Base-by-base conservation (phyloP, 2,113 vertebrate genomes). In the Oenanthe oenanthe region DNA sequence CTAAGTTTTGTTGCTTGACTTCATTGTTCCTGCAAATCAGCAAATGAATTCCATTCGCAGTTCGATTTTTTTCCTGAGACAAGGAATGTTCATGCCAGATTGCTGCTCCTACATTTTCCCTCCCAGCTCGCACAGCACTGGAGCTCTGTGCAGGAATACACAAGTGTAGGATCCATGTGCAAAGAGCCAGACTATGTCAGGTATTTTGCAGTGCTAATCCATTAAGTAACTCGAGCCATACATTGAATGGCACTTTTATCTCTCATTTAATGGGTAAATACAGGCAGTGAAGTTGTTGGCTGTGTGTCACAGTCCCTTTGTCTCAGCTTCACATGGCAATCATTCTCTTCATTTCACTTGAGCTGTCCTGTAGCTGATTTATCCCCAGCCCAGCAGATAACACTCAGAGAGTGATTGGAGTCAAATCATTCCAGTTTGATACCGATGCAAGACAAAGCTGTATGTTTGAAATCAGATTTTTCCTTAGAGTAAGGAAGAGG, bases 21-120 rank as follows among this genome's bases (percentile, higher is more conserved):
- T 94, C 85, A 82, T 95, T 92, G 91, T 92, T 96, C 45, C 63
- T 94, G 83, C 85, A 90, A 88, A 92, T 92, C 95, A 91, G 88
- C 70, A 93, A 85, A 96, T 94, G 45, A 89, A 85, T 96, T 91
- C 91, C 85, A 89, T 84, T 94, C 42, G 17, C 90, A 70, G 91
- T 50, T 93, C 5, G 12, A 5, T 61, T 73, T 85, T 61, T 88
- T 90, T 48, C 8, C 57, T 31, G 0, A 68, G 85, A 51, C 31
- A 38, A 88, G 72, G 79, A 88, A 71, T 91, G 84, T 80, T 93
- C 48, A 17, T 75, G 75, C 72, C 82, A 93, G 82, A 67, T 78
- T 85, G 40, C 80, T 86, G 66, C 67, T 94, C 43, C 77, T 94
- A 7, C 57, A 65, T 74, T 91, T 47, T 51, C 70, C 47, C 84